Evolutionary conservation across 92 coral and sea anemone genomes (phyloP), one percentile per base, ranked within the genome.

Genomic region (Umimayanthus chanpuru): DNA sequence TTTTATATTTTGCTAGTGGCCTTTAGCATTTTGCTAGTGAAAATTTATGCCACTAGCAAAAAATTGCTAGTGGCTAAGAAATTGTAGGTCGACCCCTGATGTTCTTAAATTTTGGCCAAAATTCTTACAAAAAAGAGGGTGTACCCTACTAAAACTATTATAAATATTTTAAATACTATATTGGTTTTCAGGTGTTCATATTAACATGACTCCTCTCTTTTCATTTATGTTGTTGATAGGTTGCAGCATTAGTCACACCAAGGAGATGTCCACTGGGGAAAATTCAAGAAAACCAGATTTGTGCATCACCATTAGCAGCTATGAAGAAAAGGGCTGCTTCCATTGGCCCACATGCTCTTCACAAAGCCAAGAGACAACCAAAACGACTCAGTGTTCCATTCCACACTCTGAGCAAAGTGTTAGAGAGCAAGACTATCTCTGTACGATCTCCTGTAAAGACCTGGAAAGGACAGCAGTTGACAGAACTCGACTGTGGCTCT

Each of bases 181-280:
- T 47, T 9, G 50, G 9, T 11, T 47, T 11, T 7, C 50, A 11
- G 10, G 3, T 47, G 50, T 47, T 47, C 50, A 47, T 47, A 47
- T 16, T 72, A 12, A 68, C 9, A 32, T n/a, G 32, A 41, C 5
- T 32, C 11, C 39, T 28, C 10, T 36, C 15, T 18, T 38, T 26
- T 30, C 7, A n/a, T 18, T 8, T 30, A 4, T 58, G 15, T 61
- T 29, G 43, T 39, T 74, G 39, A 58, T 85, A 93, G 92, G 89
- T 94, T 58, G 89, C 88, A 68, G 88, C 89, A 32, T 91, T 85
- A 41, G 71, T 81, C 72, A 94, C 96, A 56, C 99, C 99, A 67
- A 92, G 92, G 38, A 91, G 99, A 85, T 87, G 72, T 38, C 99
- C 99, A 41, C 86, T 96, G n/a, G 90, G 80, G 76, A 87, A 89